These are phyloP conservation scores for Volucella inflata DNA, from an alignment of 2,888 invertebrate genomes.

Conservation along the genomic window DNA sequence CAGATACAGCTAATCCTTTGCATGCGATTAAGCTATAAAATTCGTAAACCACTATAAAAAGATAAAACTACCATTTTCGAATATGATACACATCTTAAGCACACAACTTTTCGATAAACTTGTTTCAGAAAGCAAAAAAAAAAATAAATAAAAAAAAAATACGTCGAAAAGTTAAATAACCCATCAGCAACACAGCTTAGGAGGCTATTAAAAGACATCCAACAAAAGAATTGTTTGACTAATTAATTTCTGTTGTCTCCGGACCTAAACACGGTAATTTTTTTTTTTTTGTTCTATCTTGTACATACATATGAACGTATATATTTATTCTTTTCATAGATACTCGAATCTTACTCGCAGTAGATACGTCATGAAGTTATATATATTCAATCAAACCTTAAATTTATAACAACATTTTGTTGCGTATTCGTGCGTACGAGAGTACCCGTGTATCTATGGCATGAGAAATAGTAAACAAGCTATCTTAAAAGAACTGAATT, in stretches of 20 bases:
- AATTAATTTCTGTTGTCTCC: constrained; percentile 57
- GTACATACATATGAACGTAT: no score
- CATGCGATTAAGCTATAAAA: constrained; percentile 38
- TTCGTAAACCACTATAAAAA: constrained; percentile 15
- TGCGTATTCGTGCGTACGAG: no score
- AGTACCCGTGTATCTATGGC: not conserved
- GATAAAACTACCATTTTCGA: not conserved
- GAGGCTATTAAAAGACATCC: constrained; percentile 41
- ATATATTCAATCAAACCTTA: constrained; percentile 11
- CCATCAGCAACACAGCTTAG: constrained; percentile 41
- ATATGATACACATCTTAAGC: constrained; percentile 24
- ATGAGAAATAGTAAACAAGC: constrained; percentile 21
- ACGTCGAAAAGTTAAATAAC: constrained; percentile 26
- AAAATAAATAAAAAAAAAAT: constrained; percentile 16
- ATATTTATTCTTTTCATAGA: no score
- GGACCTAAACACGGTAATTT: constrained; percentile 39
- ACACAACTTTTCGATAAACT: constrained; percentile 32
- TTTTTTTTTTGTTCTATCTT: not conserved
- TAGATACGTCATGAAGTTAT: not conserved
- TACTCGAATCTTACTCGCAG: no score
- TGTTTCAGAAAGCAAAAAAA: constrained; percentile 16
- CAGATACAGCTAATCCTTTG: constrained; percentile 1
- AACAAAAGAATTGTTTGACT: constrained; percentile 56
- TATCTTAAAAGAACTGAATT: constrained; percentile 40
- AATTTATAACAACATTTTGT: constrained; percentile 15